Base-by-base conservation (phyloP, 2,888 invertebrate species). In the Callyntrura guangdongensis region DNA sequence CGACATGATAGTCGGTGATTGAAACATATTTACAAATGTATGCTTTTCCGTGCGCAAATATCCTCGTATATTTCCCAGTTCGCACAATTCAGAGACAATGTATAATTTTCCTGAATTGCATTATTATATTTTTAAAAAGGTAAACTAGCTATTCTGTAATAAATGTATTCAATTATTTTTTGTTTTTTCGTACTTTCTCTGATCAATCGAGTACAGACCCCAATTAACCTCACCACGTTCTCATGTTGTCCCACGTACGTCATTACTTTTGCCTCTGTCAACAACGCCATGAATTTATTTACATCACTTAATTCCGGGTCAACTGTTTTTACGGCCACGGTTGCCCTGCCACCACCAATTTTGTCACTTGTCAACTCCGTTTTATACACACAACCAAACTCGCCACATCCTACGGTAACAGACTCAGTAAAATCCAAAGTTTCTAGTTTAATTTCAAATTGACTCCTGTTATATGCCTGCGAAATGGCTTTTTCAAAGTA, bases 271-370 rank as follows among this genome's bases (percentile, higher is more conserved):
- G 86, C 82, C 67, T 91, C 91, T 6, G 25, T 77, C 14, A 89
- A 20, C 9, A 91, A 22, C 0, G 89, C 86, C n/a, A 45, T 74
- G 5, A 91, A 81, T 17, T 86, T 59, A 27, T 86, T 49, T 0
- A 89, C 45, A 14, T 69, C 67, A 22, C 59, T 59, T 59, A 86
- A 59, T 25, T 61, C 74, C 0, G 49, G 89, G 53, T 77, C 85
- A 1, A 91, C 25, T 0, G 91, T 91, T 86, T 91, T 91, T 1
- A 89, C 89, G 8, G 91, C 91, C 20, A 91, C 89, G 4, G 83
- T 36, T 36, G 36, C 6, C 36, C 36, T 6, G 0, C 14, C 12
- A 2, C 27, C 36, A 11, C 6, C 45, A 11, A 59, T 61, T 6
- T 72, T 27, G 9, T n/a, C 3, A 1, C 0, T 9, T 5, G 53